Evolutionary conservation across 2,113 vertebrate species (phyloP), one percentile per base, ranked within the genome.

Genomic region (Psammodynastes pulverulentus): DNA sequence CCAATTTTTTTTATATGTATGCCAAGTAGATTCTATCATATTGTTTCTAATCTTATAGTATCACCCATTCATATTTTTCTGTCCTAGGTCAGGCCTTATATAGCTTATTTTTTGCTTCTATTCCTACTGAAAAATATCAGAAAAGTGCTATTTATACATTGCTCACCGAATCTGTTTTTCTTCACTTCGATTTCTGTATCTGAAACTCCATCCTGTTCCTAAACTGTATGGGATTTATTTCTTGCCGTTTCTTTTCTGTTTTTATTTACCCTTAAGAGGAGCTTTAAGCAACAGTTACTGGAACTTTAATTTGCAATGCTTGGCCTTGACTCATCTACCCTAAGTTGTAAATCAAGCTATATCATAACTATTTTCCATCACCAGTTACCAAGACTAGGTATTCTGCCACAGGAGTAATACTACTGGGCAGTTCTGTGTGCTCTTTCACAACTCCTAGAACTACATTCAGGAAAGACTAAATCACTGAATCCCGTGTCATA

Each of bases 381-480:
- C 0, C 51, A 88, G 9, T 53, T 93, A 86, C 86, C 86, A 91
- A 8, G 9, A 91, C 0, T 24, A 94, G 6, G 3, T 54, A 21
- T 67, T 89, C 88, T 93, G 72, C 34, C 86, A 5, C 46, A 62
- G 9, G 51, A 92, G 87, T 8, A 53, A 91, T 4, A 29, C 23
- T 84, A 56, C 85, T 23, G 0, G 24, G 56, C 89, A 51, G 4
- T 53, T 26, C 4, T 34, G 4, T 24, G 87, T 24, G 89, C 58
- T 87, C 54, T 54, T 94, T 91, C 26, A 49, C 53, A 7, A 90
- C 5, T 0, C 92, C 87, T 91, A 34, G 26, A 88, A 94, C 84
- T 19, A 79, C 23, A 79, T 3, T 49, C 91, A 91, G 26, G 26
- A 58, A 53, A 53, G 5, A 24, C 43, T 54, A 51, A 87, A 48